phyloP scores from a whole-genome alignment of 64 coral and sea anemone genomes.

The Acropora yongei region DNA sequence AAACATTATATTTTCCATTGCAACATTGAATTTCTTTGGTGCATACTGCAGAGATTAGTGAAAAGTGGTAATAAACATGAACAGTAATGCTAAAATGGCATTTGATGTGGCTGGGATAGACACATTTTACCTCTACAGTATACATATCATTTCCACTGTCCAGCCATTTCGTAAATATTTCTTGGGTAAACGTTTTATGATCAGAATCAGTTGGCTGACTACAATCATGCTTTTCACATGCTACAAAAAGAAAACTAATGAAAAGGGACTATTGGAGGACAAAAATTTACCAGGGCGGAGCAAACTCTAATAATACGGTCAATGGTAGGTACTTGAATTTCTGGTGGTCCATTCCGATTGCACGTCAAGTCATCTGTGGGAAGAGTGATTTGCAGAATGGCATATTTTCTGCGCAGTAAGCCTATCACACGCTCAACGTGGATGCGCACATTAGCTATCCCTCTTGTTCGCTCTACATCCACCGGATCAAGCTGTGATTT shows the following conservation, averaged over 20 bases:
- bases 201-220: constrained; percentile 16
- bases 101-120: constrained; percentile 17
- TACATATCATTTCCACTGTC: too few relatives aligned
- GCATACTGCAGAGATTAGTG: constrained; percentile 44
- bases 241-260: not conserved
- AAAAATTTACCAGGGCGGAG: constrained; percentile 50
- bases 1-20: constrained; percentile 34
- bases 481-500: too few relatives aligned
- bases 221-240: constrained; percentile 8
- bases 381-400: too few relatives aligned
- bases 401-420: too few relatives aligned
- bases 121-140: constrained; percentile 30
- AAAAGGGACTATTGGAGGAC: not conserved
- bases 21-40: constrained; percentile 40
- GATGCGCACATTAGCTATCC: too few relatives aligned
- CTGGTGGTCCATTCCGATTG: too few relatives aligned
- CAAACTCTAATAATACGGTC: constrained; percentile 45
- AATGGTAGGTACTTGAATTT: constrained; percentile 13
- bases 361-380: too few relatives aligned
- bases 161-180: constrained; percentile 21
- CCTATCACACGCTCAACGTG: too few relatives aligned
- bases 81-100: too few relatives aligned
- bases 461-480: too few relatives aligned
- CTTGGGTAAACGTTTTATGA: constrained; percentile 23
- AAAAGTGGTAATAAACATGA: too few relatives aligned